These are phyloP conservation scores for Elegia similella DNA, from an alignment of 2,888 invertebrate genomes.

Conservation along the genomic window DNA sequence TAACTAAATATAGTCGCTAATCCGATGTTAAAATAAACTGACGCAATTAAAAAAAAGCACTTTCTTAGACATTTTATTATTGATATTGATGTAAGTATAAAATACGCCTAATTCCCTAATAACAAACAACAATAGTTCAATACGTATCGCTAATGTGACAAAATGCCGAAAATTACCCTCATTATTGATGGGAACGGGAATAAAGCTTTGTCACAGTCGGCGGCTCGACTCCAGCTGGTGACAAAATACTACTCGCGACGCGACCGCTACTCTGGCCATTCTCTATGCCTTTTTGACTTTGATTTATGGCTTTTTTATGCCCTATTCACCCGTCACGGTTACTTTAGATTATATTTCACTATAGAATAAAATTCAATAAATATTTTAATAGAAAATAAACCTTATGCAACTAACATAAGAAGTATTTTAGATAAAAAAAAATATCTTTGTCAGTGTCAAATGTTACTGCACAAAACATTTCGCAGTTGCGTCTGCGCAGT, in stretches of 20 bases:
- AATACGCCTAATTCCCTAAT: constrained; percentile 44
- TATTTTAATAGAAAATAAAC: constrained; percentile 29
- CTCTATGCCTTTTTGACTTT: constrained; percentile 82
- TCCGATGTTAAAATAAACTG: too few relatives aligned
- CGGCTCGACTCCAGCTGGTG: constrained; percentile 65
- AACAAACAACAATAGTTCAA: constrained; percentile 68
- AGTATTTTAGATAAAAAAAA: constrained; percentile 26
- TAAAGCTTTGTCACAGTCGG: constrained; percentile 54
- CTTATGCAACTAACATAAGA: constrained; percentile 28
- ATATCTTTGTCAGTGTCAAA: constrained; percentile 23
- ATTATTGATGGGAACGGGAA: constrained; percentile 75
- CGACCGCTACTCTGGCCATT: constrained; percentile 69
- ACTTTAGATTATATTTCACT: constrained; percentile 63
- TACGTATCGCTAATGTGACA: constrained; percentile 76
- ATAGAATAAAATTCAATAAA: constrained; percentile 30
- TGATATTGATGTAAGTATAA: constrained; percentile 19
- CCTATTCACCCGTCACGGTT: constrained; percentile 77
- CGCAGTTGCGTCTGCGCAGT: constrained; percentile 66
- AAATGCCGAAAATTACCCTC: constrained; percentile 77
- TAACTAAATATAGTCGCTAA: too few relatives aligned
- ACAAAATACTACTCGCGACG: constrained; percentile 65
- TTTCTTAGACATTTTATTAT: not conserved
- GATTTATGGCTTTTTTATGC: constrained; percentile 81
- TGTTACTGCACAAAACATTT: constrained; percentile 52
- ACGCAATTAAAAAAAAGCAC: not conserved